Percentiles rank a stretch among this genome's conserved stretches.
Conservation (phyloP, 2,797 vertebrate species). For the Catamblyrhynchus diadema region DNA sequence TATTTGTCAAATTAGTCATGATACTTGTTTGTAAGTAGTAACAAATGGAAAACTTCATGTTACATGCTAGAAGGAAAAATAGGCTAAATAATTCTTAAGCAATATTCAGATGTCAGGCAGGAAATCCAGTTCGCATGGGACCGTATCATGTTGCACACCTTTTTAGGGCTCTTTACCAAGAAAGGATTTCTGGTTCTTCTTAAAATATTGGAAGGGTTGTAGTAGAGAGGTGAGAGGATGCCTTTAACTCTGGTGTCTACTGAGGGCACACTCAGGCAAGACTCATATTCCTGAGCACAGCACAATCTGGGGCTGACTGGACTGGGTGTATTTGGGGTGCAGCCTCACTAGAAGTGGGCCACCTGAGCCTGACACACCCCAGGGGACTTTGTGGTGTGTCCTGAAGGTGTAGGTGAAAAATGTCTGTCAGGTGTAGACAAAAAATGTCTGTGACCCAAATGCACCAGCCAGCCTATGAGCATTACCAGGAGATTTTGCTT, state of each 20-base stretch:
- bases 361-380: background rate
- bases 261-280: background rate
- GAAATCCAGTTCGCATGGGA: background rate
- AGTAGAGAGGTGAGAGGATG: background rate
- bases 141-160: background rate
- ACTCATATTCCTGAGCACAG: background rate
- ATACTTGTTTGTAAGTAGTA: conserved; percentile 54
- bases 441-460: background rate
- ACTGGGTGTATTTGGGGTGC: background rate
- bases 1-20: conserved; percentile 65
- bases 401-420: rapidly evolving
- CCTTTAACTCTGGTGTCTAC: background rate
- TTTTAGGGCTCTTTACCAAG: background rate
- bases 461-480: background rate
- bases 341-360: background rate
- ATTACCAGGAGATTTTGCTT: background rate
- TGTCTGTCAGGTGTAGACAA: rapidly evolving
- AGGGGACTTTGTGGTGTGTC: no score
- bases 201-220: background rate
- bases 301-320: background rate
- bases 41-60: conserved; percentile 68
- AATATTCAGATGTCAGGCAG: conserved; percentile 17
- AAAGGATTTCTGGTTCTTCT: background rate
- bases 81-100: conserved; percentile 30
- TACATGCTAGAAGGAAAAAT: conserved; percentile 24